Base-by-base conservation (phyloP, 2,888 invertebrate species). In the Drosophila falleni region DNA sequence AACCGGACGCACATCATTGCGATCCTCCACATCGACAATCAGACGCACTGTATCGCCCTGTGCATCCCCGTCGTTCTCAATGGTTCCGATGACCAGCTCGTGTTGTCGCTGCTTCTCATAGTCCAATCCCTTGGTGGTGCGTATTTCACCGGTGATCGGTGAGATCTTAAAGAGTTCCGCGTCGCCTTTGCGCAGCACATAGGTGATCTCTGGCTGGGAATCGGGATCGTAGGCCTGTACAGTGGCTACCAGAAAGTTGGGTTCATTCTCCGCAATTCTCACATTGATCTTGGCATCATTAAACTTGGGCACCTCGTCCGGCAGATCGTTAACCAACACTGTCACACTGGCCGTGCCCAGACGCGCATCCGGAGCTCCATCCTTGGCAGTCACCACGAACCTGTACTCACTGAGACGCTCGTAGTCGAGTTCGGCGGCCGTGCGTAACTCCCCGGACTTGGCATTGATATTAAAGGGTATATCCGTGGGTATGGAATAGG, bases 151-250 rank as follows among this genome's bases (percentile, higher is more conserved):
- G 0, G 95, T 95, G 79, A 94, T 95, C 2, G 97, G 95, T 77
- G 97, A 97, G 54, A 98, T 96, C 65, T 96, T 95, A 92, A 98
- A 98, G 16, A 97, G 93, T 55, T 97, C 96, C 0, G 95, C 95
- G 11, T 97, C 96, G 1, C 97, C 97, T 92, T 96, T 96, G 67
- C 96, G 94, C 56, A 98, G 95, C 0, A 95, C 95, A 92, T 98
- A 98, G 0, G 97, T 97, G n/a, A 97, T 96, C 90, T 96, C 95
- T 78, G 96, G 95, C 44, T 94, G 91, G 0, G 97, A 96, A 81
- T 97, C 97, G 1, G 97, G 97, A 93, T 97, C 97, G 77, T 95
- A 94, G 0, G 97, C 97, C 95, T 96, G 94, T 50, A 98, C 97
- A 90, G 96, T 96, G 46, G 95, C 94, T 6, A 98, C 96, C 65